Base-by-base conservation (phyloP, 2,888 invertebrate genomes). In the Gerosis bhagava region DNA sequence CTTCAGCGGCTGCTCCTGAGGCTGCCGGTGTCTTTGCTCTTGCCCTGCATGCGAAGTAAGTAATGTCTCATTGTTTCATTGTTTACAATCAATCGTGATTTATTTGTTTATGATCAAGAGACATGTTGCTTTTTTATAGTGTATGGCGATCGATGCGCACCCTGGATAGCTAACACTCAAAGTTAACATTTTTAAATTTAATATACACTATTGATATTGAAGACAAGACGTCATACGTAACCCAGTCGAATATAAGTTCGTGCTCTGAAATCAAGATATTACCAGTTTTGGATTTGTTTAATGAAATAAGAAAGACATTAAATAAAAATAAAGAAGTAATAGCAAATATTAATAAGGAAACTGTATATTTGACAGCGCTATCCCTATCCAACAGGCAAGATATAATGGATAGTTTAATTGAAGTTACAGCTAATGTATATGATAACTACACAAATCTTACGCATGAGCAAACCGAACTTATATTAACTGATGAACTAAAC, bases 1-100 rank as follows among this genome's bases (percentile, higher is more conserved):
- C 99, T 0, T 99, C 98, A 3, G 99, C 99, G 0, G 99, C 99
- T 0, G 99, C 99, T 5, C 99, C 99, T 0, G 99, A 99, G 83
- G 99, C 99, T 4, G 99, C 99, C 6, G 98, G 98, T 5, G 98
- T 99, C 7, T 99, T 98, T 78, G 99, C 99, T 1, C 88, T 99
- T 44, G 99, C 99, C 3, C 89, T 99, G 43, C 99, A 99, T 88
- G 99, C 99, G 43, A 98, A 98, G 98, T 98, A 89, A 94, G 35
- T 35, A 6, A 11, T n/a, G n/a, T n/a, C n/a, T n/a, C n/a, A n/a
- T n/a, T n/a, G n/a, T n/a, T n/a, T n/a, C n/a, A n/a, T n/a, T n/a
- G n/a, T n/a, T n/a, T n/a, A n/a, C n/a, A n/a, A n/a, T n/a, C n/a
- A n/a, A n/a, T n/a, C n/a, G n/a, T n/a, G n/a, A n/a, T n/a, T n/a